Evolutionary conservation across 1,140 invertebrate genomes (phyloP).

Genomic region (Calycopis cecrops): DNA sequence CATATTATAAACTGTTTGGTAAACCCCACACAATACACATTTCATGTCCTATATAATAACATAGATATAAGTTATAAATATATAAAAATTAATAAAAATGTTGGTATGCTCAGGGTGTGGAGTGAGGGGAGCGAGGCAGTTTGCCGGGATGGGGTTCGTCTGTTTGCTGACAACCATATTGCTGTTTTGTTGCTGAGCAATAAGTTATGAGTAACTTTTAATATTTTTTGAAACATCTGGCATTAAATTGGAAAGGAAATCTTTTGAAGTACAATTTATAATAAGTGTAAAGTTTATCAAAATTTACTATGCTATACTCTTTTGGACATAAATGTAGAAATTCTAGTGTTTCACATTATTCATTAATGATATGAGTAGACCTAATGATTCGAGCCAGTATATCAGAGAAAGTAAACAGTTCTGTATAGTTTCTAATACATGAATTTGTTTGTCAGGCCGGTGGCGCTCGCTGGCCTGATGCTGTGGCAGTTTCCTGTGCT

Average conservation of each 20-base stretch:
- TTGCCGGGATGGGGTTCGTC: slow-evolving; percentile 60
- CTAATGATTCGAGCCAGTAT: no score
- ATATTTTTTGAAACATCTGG: slow-evolving; percentile 59
- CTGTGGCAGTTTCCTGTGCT: slow-evolving; percentile 71
- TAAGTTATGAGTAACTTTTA: slow-evolving; percentile 73
- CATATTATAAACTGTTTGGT: no score
- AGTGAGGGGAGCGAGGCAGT: slow-evolving; percentile 53
- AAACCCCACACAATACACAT: no score
- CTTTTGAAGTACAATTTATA: no score
- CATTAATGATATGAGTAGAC: no score
- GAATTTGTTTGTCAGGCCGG: slow-evolving; percentile 72
- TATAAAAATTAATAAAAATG: slow-evolving; percentile 55
- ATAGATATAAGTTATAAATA: slow-evolving; percentile 15
- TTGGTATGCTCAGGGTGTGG: slow-evolving; percentile 71
- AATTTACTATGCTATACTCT: no score
- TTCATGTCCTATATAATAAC: no score
- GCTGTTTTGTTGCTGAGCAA: slow-evolving; percentile 64
- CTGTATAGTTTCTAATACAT: slow-evolving; percentile 51
- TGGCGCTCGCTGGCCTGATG: slow-evolving; percentile 72
- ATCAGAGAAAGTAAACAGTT: slow-evolving; percentile 20
- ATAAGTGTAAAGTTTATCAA: no score
- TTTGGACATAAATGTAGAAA: no score
- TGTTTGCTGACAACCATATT: slow-evolving; percentile 68
- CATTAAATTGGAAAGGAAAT: slow-evolving; percentile 18
- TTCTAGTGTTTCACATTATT: no score